Evolutionary conservation across 1,140 invertebrate species (phyloP).

Genomic region (Druon quercuslanigerum): DNA sequence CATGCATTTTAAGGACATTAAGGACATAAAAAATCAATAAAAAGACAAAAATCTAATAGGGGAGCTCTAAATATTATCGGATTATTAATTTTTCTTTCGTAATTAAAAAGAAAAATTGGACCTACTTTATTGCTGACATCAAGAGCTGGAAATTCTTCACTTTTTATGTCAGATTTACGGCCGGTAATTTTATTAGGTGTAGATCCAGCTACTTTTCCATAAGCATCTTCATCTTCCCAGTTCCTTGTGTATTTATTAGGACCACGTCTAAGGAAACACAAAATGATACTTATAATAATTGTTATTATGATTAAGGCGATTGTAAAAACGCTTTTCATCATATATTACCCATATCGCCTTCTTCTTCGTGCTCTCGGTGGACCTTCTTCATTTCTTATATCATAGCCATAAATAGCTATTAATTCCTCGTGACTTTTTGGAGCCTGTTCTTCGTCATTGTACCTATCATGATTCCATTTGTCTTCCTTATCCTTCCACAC

Average conservation of each 20-base stretch:
- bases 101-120: background rate
- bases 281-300: conserved; percentile 37
- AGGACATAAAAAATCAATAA: too few species aligned
- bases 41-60: too few species aligned
- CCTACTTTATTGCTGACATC: conserved; percentile 64
- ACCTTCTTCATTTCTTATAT: conserved; percentile 94
- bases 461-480: conserved; percentile 94
- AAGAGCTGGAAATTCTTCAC: conserved; percentile 72
- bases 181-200: conserved; percentile 48
- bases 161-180: conserved; percentile 61
- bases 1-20: too few species aligned
- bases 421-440: conserved; percentile 93
- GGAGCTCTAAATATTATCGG: too few species aligned
- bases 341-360: conserved; percentile 86
- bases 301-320: conserved; percentile 9
- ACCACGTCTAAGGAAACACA: conserved; percentile 80
- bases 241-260: conserved; percentile 93
- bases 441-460: conserved; percentile 86
- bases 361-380: conserved; percentile 90
- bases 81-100: too few species aligned
- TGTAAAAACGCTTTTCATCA: conserved; percentile 30
- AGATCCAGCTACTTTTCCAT: conserved; percentile 75
- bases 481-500: conserved; percentile 81
- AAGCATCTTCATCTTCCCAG: conserved; percentile 94
- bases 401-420: conserved; percentile 93